Base-by-base conservation (phyloP, 2,888 invertebrate genomes). In the Palloptera scutellata region DNA sequence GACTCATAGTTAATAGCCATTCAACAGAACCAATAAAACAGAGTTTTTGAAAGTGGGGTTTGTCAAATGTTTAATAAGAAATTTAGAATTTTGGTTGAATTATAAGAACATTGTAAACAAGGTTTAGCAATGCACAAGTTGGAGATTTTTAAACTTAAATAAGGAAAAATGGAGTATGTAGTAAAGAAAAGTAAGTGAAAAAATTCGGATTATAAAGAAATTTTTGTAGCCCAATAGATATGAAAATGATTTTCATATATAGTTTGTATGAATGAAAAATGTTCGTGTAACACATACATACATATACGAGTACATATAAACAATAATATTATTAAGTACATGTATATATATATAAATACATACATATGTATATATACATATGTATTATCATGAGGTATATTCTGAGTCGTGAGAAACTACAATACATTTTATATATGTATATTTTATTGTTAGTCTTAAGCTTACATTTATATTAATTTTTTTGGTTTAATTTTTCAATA, bases 351-450 rank as follows among this genome's bases (percentile, higher is more conserved):
- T 52, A 43, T 59, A 41, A 40, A 20, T 53, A 61, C 19, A 66
- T 53, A 19, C 54, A 42, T 13, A 54, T 13, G 45, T 45, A 6
- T 45, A 45, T 19, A 59, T 41, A n/a, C n/a, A n/a, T 41, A 52
- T 19, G 41, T 66, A 41, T 61, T 45, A 58, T 55, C 54, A 61
- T 66, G 66, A 66, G 66, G 66, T 66, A 66, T 66, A 55, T 66
- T 41, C 53, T 43, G 45, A 66, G 66, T 61, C 55, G 48, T 61
- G 66, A 66, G 55, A 61, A 61, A 59, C 59, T 64, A 59, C 58
- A 59, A 51, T 64, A 59, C 58, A 52, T 20, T 60, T 15, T n/a
- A 8, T 17, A 52, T 17, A 52, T 52, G 10, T 52, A 19, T 52
- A 17, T 58, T n/a, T 41, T 58, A 19, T 43, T 51, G 30, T 61